Evolutionary conservation across 2,797 vertebrate species (phyloP).

Genomic region (Sebastes variabilis): DNA sequence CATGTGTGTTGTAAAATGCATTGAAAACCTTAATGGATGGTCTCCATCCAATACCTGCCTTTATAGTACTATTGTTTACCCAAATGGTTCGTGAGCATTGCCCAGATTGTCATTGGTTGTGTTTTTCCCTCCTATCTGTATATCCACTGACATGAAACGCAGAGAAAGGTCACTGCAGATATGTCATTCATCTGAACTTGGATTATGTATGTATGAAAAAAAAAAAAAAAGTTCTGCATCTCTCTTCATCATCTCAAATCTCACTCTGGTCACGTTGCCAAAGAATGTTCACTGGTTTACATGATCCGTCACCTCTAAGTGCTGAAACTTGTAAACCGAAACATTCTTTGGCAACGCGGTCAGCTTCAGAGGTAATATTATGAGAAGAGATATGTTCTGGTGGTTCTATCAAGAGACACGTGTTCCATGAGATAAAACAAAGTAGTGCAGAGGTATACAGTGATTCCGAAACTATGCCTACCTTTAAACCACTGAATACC

Average conservation of each 20-base stretch:
- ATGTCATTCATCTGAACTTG: conserved; percentile 12
- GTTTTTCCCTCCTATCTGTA: background rate
- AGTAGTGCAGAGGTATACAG: background rate
- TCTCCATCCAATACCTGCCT: background rate
- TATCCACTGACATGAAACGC: background rate
- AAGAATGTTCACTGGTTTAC: conserved; percentile 42
- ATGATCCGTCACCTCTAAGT: conserved; percentile 47
- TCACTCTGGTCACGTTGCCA: conserved; percentile 16
- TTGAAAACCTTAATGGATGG: background rate
- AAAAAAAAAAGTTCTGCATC: background rate
- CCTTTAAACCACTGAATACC: background rate
- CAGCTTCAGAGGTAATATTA: conserved; percentile 24
- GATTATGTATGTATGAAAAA: background rate
- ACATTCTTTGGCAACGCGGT: conserved; percentile 47
- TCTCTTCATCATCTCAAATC: conserved; percentile 30
- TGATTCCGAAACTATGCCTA: background rate
- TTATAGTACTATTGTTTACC: background rate
- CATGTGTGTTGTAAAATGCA: background rate
- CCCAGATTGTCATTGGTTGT: background rate
- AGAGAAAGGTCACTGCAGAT: background rate
- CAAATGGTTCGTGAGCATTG: background rate
- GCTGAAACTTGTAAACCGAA: conserved; percentile 53
- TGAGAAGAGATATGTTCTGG: conserved; percentile 20
- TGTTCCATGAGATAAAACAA: conserved; percentile 8
- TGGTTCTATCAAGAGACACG: background rate